These are phyloP conservation scores for Esox masquinongy DNA, from an alignment of 2,797 vertebrate species.

Conservation along the genomic window DNA sequence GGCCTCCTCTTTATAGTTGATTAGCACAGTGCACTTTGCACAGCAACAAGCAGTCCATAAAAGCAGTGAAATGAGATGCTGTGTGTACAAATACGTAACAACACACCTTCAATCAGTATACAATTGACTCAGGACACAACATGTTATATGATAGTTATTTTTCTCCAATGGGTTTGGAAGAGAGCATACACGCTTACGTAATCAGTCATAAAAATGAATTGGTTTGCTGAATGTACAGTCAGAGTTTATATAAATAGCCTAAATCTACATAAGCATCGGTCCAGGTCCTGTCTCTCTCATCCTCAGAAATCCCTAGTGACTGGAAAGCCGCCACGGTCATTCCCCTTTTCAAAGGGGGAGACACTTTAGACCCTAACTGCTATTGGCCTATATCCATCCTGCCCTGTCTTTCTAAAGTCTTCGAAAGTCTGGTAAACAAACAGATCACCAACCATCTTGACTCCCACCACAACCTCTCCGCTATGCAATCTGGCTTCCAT, in stretches of 20 bases:
- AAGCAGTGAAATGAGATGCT: not conserved
- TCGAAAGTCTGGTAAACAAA: no score
- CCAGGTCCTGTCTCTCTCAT: not conserved
- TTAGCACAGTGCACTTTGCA: conserved; percentile 5
- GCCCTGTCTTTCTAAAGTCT: no score
- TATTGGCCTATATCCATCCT: no score
- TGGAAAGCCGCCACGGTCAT: no score
- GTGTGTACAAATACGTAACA: not conserved
- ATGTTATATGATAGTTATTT: not conserved
- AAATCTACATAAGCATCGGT: not conserved
- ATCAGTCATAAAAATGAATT: conserved; percentile 7
- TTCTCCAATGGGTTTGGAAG: not conserved
- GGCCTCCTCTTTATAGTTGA: not conserved
- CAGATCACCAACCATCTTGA: no score
- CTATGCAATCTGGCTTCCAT: no score
- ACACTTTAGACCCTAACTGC: no score
- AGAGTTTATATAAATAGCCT: not conserved
- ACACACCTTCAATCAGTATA: not conserved
- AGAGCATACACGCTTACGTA: conserved; percentile 4
- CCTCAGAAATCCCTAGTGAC: no score
- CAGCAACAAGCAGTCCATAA: not conserved
- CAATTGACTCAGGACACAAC: not conserved
- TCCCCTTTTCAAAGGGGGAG: no score
- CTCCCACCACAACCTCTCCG: no score
- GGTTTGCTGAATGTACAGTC: conserved; percentile 7